phyloP scores from a whole-genome alignment of 2,113 vertebrate genomes.

The Cheirogaleus medius region DNA sequence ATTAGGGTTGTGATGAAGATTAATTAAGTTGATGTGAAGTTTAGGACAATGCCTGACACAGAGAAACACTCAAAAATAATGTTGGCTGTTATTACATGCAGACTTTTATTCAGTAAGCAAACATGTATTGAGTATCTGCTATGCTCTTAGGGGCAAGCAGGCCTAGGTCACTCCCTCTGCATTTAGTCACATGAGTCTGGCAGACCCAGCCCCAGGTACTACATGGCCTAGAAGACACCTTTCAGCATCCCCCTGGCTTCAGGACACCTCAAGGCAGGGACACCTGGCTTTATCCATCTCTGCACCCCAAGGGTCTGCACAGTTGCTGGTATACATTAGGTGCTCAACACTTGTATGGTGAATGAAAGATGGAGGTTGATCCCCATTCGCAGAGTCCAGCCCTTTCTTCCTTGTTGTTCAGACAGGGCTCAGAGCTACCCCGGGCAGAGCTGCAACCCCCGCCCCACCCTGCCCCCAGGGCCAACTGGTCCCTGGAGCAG shows the following conservation, averaged over 20 bases:
- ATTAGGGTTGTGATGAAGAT: background rate
- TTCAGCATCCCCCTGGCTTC: background rate
- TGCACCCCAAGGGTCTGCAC: background rate
- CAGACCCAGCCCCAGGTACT: background rate
- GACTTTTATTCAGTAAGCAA: background rate
- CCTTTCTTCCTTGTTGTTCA: background rate
- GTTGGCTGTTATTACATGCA: no score
- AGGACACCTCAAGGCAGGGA: background rate
- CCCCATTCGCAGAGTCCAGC: accelerated
- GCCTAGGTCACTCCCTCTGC: background rate
- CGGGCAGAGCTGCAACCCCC: background rate
- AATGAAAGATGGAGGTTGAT: accelerated
- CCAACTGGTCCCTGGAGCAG: background rate
- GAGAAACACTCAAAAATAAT: background rate
- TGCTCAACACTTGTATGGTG: background rate
- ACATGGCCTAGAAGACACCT: background rate
- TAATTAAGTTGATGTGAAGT: background rate
- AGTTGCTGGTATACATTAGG: background rate
- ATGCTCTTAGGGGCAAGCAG: background rate
- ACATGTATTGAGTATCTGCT: background rate
- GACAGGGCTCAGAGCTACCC: background rate
- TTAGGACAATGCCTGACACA: no score
- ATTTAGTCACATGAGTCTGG: accelerated
- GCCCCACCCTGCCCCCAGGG: background rate
- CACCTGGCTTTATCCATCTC: background rate